Evolutionary conservation across 2,797 vertebrate genomes (phyloP).

Genomic region (Sebastes matsubarae): DNA sequence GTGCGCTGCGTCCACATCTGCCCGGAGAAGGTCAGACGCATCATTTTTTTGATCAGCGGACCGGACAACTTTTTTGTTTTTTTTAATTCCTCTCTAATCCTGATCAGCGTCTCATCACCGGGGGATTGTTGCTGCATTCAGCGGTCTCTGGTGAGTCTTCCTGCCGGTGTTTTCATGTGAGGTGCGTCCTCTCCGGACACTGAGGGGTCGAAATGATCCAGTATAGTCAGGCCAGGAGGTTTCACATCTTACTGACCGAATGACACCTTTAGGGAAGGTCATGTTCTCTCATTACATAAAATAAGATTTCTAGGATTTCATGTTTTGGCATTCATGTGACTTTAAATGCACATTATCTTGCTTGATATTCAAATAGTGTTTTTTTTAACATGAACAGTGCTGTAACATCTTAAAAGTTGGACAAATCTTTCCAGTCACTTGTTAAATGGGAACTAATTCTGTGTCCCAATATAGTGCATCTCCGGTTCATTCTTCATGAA

Average conservation of each 20-base stretch:
- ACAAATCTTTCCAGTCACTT: neutral
- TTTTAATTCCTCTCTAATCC: neutral
- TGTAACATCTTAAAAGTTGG: neutral
- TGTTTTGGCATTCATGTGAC: neutral
- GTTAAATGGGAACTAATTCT: neutral
- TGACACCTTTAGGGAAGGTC: neutral
- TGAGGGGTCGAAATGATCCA: neutral
- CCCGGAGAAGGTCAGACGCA: conserved; percentile 37
- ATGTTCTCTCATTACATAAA: neutral
- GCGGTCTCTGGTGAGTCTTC: conserved; percentile 58
- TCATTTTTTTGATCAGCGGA: conserved; percentile 1
- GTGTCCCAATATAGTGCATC: neutral
- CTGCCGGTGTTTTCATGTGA: conserved; percentile 4
- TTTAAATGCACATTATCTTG: neutral
- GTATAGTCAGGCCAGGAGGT: neutral
- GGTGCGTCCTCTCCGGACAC: neutral
- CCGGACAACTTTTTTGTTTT: conserved; percentile 30
- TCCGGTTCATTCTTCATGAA: neutral
- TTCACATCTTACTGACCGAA: neutral
- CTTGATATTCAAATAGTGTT: neutral
- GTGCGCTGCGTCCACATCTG: conserved; percentile 8
- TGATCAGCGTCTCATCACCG: neutral
- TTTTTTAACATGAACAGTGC: neutral
- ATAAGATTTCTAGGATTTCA: neutral
- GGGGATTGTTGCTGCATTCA: neutral